A percentile compares a stretch with the other conserved stretches of the same genome.
phyloP scores from a whole-genome alignment of 2,113 vertebrate species.

The Laterallus jamaicensis region DNA sequence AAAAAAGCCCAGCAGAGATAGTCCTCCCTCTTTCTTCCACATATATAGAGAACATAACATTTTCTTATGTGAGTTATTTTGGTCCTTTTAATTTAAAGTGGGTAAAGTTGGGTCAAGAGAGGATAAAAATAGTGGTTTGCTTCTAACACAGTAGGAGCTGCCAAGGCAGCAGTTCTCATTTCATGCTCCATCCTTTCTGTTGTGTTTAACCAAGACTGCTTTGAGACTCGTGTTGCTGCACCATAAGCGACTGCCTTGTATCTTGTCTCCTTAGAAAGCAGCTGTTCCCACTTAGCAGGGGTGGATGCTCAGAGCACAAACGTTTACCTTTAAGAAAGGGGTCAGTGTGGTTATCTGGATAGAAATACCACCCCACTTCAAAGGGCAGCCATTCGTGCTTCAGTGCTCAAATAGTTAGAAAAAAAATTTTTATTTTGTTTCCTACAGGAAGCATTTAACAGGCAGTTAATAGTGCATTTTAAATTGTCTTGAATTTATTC shows the following conservation, averaged over 20 bases:
- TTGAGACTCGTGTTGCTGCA: background rate
- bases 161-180: background rate
- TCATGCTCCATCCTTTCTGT: background rate
- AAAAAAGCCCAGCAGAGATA: background rate
- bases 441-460: background rate
- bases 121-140: background rate
- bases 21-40: background rate
- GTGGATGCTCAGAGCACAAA: background rate
- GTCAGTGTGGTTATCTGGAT: slow-evolving; percentile 28
- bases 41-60: background rate
- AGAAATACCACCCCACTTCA: slow-evolving; percentile 45
- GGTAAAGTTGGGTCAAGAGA: background rate
- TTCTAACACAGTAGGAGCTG: background rate
- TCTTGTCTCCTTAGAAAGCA: background rate
- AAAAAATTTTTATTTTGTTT: background rate
- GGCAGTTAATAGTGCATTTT: background rate
- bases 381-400: background rate
- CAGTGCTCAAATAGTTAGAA: background rate
- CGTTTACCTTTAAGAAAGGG: background rate
- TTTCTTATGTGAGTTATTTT: background rate
- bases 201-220: background rate
- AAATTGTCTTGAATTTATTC: background rate
- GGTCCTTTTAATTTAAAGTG: background rate
- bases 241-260: background rate
- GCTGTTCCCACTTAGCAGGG: slow-evolving; percentile 47